A percentile compares a stretch with the other conserved stretches of the same genome.
Conservation (phyloP, 2,113 vertebrate species). For the Zosterops japonicus region DNA sequence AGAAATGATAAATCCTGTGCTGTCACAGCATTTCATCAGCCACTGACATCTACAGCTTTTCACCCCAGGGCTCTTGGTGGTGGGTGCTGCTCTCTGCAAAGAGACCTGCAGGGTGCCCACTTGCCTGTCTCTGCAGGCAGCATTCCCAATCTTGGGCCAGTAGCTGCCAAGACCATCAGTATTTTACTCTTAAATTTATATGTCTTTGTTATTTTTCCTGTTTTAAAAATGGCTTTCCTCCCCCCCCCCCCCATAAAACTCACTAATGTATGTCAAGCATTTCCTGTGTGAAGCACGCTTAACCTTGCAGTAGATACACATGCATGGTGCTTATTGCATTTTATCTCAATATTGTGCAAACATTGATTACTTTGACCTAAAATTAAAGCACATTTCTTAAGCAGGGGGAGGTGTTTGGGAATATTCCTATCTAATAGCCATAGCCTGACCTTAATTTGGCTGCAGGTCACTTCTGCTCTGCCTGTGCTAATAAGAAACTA, state of each 20-base stretch:
- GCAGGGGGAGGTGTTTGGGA: background rate
- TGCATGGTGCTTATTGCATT: background rate
- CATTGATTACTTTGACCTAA: background rate
- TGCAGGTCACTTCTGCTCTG: background rate
- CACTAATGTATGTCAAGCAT: background rate
- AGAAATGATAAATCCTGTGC: background rate
- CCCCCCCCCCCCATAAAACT: background rate
- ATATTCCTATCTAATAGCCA: background rate
- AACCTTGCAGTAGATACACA: background rate
- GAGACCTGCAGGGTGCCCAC: fast-evolving
- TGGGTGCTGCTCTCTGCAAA: background rate
- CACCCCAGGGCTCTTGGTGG: background rate
- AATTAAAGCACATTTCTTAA: background rate
- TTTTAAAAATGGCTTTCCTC: background rate
- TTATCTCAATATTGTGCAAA: background rate
- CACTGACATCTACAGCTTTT: background rate
- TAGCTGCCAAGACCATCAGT: background rate
- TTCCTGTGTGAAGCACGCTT: background rate
- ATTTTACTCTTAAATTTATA: background rate
- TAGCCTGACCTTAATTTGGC: background rate
- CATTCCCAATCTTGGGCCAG: background rate
- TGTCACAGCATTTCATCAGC: background rate
- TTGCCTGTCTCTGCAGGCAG: background rate
- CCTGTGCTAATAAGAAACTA: background rate
- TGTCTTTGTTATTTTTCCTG: background rate